Evolutionary conservation across 1,140 invertebrate genomes (phyloP), one percentile per base, ranked within the genome.

Genomic region (Lamellibrachia luymesi): DNA sequence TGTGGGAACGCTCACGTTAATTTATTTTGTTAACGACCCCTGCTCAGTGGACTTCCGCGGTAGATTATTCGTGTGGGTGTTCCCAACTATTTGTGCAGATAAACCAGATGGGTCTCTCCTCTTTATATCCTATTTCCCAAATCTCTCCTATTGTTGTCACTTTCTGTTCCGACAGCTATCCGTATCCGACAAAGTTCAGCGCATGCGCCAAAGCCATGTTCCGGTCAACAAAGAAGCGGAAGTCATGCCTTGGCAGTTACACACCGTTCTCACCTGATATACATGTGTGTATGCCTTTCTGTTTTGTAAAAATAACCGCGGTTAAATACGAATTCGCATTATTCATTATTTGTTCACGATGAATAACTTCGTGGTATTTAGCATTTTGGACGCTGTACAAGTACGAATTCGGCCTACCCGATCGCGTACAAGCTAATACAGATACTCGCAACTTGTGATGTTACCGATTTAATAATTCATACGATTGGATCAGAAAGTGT

Each of bases 161-260:
- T 80, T 80, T 38, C 52, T 80, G 17, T 80, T 80, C 64, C 17
- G 7, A 80, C 13, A 80, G 64, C 64, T 80, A 22, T 22, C 64
- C 64, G 13, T 80, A 80, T 80, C 64, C 64, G 64, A 80, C 64
- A 2, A 10, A 80, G 7, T 80, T 80, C 64, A 80, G 64, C 64
- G 64, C 64, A 80, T 80, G 64, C 64, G 64, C 64, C 64, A 80
- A 80, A 80, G 64, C 64, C 64, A 80, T 80, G 64, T 80, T 80
- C 64, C 64, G 64, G 64, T 80, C 64, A 80, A 80, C 64, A 22
- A 80, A 10, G 17, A 80, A 80, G 25, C 64, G 25, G 64, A 80
- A 22, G 17, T 80, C 4, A 17, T 80, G 64, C 64, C 13, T 80
- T 80, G 64, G 64, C 64, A 80, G 2, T 0, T 22, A 4, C 64